phyloP scores from a whole-genome alignment of 64 coral and sea anemone genomes.

The Pocillopora damicornis region DNA sequence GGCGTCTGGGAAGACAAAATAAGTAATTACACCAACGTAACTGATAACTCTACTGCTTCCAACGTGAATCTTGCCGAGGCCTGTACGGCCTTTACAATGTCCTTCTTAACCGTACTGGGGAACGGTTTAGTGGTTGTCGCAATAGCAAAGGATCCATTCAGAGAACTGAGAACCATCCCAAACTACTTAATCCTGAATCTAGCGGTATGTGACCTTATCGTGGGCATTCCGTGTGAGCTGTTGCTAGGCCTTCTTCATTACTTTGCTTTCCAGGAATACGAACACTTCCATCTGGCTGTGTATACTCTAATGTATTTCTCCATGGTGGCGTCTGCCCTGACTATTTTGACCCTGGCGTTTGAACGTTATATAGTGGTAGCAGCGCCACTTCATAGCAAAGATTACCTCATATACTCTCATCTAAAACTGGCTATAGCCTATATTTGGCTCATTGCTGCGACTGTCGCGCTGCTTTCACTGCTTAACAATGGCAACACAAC shows the following conservation, averaged over 20 bases:
- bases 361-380: conserved; percentile 52
- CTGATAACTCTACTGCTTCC: neutral
- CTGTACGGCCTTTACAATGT: neutral
- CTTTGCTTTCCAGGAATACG: neutral
- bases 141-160: conserved; percentile 66
- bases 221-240: conserved; percentile 56
- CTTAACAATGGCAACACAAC: neutral
- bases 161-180: conserved; percentile 72
- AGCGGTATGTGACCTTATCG: conserved; percentile 69
- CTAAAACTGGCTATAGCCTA: conserved; percentile 8
- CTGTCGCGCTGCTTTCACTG: neutral
- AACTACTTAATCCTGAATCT: conserved; percentile 78
- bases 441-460: conserved; percentile 19
- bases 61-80: neutral
- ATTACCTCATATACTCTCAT: conserved; percentile 21
- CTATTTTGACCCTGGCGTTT: conserved; percentile 57
- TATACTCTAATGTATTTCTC: conserved; percentile 43
- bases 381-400: conserved; percentile 9
- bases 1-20: neutral
- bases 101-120: conserved; percentile 59
- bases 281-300: conserved; percentile 13
- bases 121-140: conserved; percentile 68
- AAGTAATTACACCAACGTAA: neutral
- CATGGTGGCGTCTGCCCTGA: conserved; percentile 53
- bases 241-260: conserved; percentile 50